Percentiles rank a stretch among this genome's conserved stretches.
phyloP scores from a whole-genome alignment of 2,113 vertebrate genomes.

The Spilogale gracilis region DNA sequence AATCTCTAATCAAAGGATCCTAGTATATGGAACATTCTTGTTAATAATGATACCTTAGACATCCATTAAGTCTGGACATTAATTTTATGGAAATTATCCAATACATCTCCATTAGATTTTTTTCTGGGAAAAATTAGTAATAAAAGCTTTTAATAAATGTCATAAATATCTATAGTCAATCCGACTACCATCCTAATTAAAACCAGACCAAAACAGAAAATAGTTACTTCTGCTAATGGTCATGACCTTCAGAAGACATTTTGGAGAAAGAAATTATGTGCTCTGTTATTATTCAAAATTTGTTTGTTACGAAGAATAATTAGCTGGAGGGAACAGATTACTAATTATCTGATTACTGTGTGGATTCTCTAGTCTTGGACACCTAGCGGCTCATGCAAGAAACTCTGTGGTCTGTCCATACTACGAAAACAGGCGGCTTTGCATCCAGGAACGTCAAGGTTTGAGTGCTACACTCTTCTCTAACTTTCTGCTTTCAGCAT shows the following conservation, averaged over 20 bases:
- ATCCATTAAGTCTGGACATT: slow-evolving; percentile 92
- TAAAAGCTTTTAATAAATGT: slow-evolving; percentile 91
- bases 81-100: slow-evolving; percentile 92
- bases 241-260: slow-evolving; percentile 86
- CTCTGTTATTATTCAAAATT: slow-evolving; percentile 65
- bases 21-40: slow-evolving; percentile 88
- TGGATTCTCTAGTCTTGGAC: slow-evolving; percentile 10
- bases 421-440: background rate
- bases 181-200: slow-evolving; percentile 88
- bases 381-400: background rate
- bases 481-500: background rate
- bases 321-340: slow-evolving; percentile 52
- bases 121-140: slow-evolving; percentile 88
- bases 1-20: slow-evolving; percentile 88
- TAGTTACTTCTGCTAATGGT: slow-evolving; percentile 81
- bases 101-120: slow-evolving; percentile 90
- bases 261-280: slow-evolving; percentile 79
- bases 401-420: background rate
- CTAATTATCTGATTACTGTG: background rate
- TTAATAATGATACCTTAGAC: slow-evolving; percentile 91
- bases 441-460: background rate
- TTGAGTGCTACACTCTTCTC: background rate
- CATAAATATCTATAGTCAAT: slow-evolving; percentile 90
- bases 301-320: slow-evolving; percentile 75
- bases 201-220: slow-evolving; percentile 90